Evolutionary conservation across 2,888 invertebrate genomes (phyloP).

Genomic region (Agriotes lineatus): DNA sequence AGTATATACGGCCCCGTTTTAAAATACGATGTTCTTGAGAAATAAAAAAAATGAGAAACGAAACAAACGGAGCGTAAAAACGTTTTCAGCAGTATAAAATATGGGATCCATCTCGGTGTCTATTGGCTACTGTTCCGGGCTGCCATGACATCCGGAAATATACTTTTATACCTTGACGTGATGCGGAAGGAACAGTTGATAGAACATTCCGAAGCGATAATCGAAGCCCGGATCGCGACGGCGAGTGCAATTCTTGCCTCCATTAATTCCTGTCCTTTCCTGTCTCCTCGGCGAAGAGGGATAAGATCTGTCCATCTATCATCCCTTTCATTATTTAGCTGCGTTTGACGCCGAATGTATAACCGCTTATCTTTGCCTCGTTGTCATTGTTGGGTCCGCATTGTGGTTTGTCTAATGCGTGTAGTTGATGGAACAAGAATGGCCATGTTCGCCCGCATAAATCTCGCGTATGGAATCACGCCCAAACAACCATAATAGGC

Average conservation of each 20-base stretch:
- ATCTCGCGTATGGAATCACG: constrained; percentile 13
- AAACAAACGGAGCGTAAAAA: constrained; percentile 44
- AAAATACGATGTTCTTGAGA: constrained; percentile 33
- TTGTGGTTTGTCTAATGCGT: constrained; percentile 35
- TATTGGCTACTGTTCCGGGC: constrained; percentile 43
- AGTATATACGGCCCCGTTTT: constrained; percentile 25
- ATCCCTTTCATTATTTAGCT: constrained; percentile 50
- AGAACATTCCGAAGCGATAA: constrained; percentile 44
- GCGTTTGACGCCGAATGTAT: constrained; percentile 48
- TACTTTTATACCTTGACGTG: constrained; percentile 46
- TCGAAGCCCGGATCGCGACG: constrained; percentile 37
- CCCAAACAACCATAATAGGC: constrained; percentile 3
- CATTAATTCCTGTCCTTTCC: constrained; percentile 45
- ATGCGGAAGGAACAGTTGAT: constrained; percentile 45
- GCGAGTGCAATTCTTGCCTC: constrained; percentile 41
- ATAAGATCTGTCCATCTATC: constrained; percentile 49
- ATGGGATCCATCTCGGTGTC: constrained; percentile 40
- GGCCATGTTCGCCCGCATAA: constrained; percentile 10
- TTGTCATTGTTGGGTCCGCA: constrained; percentile 36
- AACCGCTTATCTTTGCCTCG: constrained; percentile 45
- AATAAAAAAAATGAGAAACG: constrained; percentile 44
- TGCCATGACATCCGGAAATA: constrained; percentile 44
- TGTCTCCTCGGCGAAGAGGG: constrained; percentile 44
- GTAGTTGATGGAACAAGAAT: constrained; percentile 32
- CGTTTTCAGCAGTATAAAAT: constrained; percentile 43